A percentile compares a stretch with the other conserved stretches of the same genome.
phyloP scores from a whole-genome alignment of 2,797 vertebrate genomes.

The Poeciliopsis infans region DNA sequence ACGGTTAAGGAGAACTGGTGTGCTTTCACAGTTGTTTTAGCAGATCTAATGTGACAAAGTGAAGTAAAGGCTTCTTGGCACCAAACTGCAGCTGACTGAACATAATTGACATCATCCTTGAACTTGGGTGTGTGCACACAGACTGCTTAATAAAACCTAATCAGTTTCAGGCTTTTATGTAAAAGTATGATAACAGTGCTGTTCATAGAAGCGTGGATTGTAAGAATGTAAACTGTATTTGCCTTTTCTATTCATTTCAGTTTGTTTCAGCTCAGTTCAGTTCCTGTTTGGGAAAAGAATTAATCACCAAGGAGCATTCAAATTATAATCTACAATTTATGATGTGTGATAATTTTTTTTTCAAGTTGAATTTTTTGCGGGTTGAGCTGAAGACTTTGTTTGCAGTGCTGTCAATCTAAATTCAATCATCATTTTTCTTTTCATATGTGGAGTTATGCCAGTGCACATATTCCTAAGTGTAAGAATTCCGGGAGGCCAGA shows the following conservation, averaged over 20 bases:
- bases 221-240: not conserved
- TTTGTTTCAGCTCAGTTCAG: not conserved
- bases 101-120: slow-evolving; percentile 41
- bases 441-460: not conserved
- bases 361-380: not conserved
- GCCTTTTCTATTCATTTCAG: not conserved
- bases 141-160: slow-evolving; percentile 5
- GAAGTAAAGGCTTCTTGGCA: slow-evolving; percentile 81
- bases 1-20: slow-evolving; percentile 78
- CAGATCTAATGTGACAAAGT: slow-evolving; percentile 90
- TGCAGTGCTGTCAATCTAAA: not conserved
- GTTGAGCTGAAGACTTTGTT: not conserved
- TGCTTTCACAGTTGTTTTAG: slow-evolving; percentile 90
- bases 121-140: not conserved
- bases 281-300: not conserved
- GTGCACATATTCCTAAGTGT: not conserved
- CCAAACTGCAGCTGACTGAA: slow-evolving; percentile 75
- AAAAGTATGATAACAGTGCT: not conserved
- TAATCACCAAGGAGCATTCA: not conserved
- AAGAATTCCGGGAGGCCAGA: not conserved
- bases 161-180: slow-evolving; percentile 18
- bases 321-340: not conserved
- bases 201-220: not conserved
- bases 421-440: not conserved
- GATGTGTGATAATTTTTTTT: not conserved